These are phyloP conservation scores for Cepaea hortensis DNA, from an alignment of 2,888 invertebrate genomes.

Conservation along the genomic window DNA sequence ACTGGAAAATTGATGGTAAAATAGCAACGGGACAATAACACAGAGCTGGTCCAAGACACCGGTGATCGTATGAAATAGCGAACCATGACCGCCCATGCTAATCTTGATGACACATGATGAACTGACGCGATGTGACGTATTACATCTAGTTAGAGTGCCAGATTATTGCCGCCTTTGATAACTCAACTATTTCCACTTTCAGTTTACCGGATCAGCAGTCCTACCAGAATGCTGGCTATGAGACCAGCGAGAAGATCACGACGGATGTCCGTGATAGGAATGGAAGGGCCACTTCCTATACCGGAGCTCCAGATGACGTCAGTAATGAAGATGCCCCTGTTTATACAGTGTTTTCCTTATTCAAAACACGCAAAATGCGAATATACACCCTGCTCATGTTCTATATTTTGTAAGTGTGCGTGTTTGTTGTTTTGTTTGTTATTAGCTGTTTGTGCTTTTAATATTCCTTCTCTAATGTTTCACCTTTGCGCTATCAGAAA, in stretches of 20 bases:
- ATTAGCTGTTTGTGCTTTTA: too few relatives aligned
- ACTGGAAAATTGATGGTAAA: too few relatives aligned
- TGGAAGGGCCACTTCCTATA: background rate
- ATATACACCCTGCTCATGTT: conserved; percentile 50
- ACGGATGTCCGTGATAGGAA: background rate
- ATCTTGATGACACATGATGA: too few relatives aligned
- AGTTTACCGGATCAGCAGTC: background rate
- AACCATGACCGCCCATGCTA: too few relatives aligned
- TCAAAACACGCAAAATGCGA: conserved; percentile 40
- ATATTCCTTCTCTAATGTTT: too few relatives aligned
- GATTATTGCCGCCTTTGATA: too few relatives aligned
- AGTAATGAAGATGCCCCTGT: conserved; percentile 3
- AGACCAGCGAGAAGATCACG: background rate
- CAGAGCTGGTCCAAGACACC: too few relatives aligned
- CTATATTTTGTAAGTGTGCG: conserved; percentile 51
- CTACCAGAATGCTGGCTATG: background rate
- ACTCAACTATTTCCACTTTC: background rate
- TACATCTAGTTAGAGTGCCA: too few relatives aligned
- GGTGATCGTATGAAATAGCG: too few relatives aligned
- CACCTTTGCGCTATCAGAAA: too few relatives aligned
- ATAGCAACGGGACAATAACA: too few relatives aligned
- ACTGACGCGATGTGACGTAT: too few relatives aligned
- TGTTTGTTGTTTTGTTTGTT: background rate
- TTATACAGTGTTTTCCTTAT: conserved; percentile 45
- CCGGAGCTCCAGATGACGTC: background rate